These are phyloP conservation scores for Papilio aristodemus DNA, from an alignment of 1,140 invertebrate species.

Conservation along the genomic window DNA sequence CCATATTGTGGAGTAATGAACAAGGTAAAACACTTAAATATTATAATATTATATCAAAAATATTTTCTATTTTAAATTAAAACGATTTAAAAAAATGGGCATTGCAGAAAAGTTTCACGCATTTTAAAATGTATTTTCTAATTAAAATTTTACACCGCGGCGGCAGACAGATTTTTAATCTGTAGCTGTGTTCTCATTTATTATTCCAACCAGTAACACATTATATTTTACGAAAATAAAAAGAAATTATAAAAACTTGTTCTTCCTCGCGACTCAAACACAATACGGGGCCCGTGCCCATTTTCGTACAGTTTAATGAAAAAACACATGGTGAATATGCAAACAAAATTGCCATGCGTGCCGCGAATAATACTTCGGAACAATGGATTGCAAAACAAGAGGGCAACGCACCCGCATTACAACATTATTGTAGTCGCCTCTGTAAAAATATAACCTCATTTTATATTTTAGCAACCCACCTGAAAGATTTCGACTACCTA, in stretches of 20 bases:
- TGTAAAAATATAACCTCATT: neutral
- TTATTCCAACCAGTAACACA: conserved; percentile 24
- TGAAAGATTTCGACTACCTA: neutral
- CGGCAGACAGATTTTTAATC: conserved; percentile 11
- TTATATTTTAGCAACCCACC: neutral
- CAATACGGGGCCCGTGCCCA: conserved; percentile 29
- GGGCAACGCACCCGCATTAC: conserved; percentile 41
- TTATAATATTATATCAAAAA: too few relatives aligned
- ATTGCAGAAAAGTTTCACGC: too few relatives aligned
- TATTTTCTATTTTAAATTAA: too few relatives aligned
- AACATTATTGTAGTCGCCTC: conserved; percentile 1
- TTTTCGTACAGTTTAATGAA: conserved; percentile 35
- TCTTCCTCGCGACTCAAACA: conserved; percentile 28
- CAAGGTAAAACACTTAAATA: too few relatives aligned
- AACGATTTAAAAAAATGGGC: too few relatives aligned
- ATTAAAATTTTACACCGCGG: neutral
- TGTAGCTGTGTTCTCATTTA: neutral
- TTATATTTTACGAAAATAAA: conserved; percentile 17
- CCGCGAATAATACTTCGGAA: conserved; percentile 42
- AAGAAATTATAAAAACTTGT: conserved; percentile 25
- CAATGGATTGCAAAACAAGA: conserved; percentile 46
- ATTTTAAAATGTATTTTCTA: neutral
- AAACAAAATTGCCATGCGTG: conserved; percentile 39
- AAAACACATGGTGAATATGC: conserved; percentile 34
- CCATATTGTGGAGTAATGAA: too few relatives aligned